Evolutionary conservation across 2,888 invertebrate genomes (phyloP).

Genomic region (Torymus aiolomorphi): DNA sequence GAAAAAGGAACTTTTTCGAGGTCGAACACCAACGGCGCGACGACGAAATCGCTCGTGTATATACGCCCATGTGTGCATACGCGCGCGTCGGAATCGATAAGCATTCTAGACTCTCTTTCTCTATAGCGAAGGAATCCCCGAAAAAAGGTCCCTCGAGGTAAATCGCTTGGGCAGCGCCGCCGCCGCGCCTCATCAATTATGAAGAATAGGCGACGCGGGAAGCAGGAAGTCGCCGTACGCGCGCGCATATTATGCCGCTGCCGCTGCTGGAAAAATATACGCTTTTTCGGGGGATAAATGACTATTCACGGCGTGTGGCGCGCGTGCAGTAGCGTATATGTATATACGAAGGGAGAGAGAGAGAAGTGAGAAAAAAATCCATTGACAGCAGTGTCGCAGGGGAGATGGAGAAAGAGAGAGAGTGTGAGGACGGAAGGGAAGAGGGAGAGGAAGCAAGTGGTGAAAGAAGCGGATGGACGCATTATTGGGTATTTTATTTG

Average conservation of each 20-base stretch:
- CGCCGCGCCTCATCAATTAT: conserved; percentile 56
- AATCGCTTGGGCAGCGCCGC: conserved; percentile 23
- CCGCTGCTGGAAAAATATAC: conserved; percentile 12
- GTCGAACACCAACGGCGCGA: too few species aligned
- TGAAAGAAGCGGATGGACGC: conserved; percentile 17
- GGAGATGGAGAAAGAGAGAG: neutral
- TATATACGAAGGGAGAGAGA: neutral
- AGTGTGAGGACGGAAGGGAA: neutral
- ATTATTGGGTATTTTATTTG: conserved; percentile 3
- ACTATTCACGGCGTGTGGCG: conserved; percentile 58
- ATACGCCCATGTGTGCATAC: too few species aligned
- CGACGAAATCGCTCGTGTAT: too few species aligned
- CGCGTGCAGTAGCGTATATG: too few species aligned
- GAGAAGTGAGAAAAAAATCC: conserved; percentile 41
- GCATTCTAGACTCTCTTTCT: too few species aligned
- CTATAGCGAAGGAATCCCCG: conserved; percentile 8
- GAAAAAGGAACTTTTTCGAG: neutral
- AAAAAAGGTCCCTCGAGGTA: conserved; percentile 35
- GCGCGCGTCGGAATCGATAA: too few species aligned
- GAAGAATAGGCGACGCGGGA: conserved; percentile 47
- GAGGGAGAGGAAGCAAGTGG: neutral
- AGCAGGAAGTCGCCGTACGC: conserved; percentile 43
- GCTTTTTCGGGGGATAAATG: conserved; percentile 56
- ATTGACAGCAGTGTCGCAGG: conserved; percentile 24
- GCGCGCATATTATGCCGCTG: conserved; percentile 22